A percentile compares a stretch with the other conserved stretches of the same genome.
Conservation (phyloP, 2,113 vertebrate species). For the Mus pahari region DNA sequence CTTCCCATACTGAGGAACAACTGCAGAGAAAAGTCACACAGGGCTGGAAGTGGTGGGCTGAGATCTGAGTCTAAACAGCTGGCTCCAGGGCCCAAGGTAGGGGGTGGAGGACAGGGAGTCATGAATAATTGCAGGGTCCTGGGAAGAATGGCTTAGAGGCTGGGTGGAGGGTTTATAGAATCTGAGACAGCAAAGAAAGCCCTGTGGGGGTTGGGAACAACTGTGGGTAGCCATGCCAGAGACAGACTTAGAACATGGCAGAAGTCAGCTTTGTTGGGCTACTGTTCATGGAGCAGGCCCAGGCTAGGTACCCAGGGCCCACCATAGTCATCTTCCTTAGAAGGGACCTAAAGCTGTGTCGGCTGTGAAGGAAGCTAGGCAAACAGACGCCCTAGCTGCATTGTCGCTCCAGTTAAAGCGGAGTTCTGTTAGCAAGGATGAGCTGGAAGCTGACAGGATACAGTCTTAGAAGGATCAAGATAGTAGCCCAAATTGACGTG, state of each 20-base stretch:
- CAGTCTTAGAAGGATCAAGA: conserved; percentile 29
- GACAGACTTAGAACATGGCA: background rate
- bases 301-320: background rate
- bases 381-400: background rate
- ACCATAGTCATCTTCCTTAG: background rate
- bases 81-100: background rate
- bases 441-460: background rate
- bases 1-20: background rate
- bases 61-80: background rate
- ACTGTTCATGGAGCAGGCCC: background rate
- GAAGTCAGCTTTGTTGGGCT: background rate
- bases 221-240: background rate
- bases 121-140: background rate
- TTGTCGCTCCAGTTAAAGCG: background rate
- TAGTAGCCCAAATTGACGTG: background rate
- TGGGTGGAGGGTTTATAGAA: background rate
- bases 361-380: background rate
- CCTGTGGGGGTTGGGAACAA: background rate
- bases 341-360: background rate
- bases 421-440: background rate
- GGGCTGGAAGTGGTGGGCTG: background rate
- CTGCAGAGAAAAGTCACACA: background rate
- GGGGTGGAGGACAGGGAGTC: background rate
- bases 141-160: background rate
- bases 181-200: background rate